Base-by-base conservation (phyloP, 1,140 invertebrate genomes). In the Drosophila neocordata region DNA sequence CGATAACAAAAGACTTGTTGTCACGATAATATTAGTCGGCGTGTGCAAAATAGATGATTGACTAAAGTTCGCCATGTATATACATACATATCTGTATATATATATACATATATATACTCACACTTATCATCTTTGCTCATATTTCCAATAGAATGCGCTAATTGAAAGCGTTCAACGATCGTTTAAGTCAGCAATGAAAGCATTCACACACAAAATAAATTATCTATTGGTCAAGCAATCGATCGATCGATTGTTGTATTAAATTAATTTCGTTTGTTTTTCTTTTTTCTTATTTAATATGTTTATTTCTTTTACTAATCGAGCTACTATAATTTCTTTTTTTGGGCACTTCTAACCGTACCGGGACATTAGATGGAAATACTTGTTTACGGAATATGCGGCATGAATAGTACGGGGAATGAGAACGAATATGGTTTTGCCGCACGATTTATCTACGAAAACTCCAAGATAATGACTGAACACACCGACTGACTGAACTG, bases 111-210 rank as follows among this genome's bases (percentile, higher is more conserved):
- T 31, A 35, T 8, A 66, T 87, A 88, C 83, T 88, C 72, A 88
- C 83, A 88, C 83, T 88, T 88, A 77, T 88, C 83, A 88, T 88
- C 83, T 79, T 88, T 79, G 76, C 83, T 88, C 83, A 88, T 88
- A 82, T 83, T 88, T 65, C 61, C 67, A 62, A 79, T 18, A 67
- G 53, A 65, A 37, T 38, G 63, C 55, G 58, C 67, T 67, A 74
- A 66, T 77, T 77, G 38, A 24, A 34, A 20, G 35, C 55, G 22
- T 60, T 51, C 60, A 31, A 15, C 24, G 60, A 64, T 64, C 51
- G 61, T 37, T 60, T 38, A 24, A 44, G 22, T 60, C 22, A 11
- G 12, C 20, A 58, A 38, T 55, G 53, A 31, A 58, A 48, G 59
- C 70, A 65, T 67, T 56, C 31, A 55, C 15, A 48, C 77, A 64